Percentiles rank a stretch among this genome's conserved stretches.
phyloP scores from a whole-genome alignment of 2,888 invertebrate species.

The Hirtodrosophila histrioides region DNA sequence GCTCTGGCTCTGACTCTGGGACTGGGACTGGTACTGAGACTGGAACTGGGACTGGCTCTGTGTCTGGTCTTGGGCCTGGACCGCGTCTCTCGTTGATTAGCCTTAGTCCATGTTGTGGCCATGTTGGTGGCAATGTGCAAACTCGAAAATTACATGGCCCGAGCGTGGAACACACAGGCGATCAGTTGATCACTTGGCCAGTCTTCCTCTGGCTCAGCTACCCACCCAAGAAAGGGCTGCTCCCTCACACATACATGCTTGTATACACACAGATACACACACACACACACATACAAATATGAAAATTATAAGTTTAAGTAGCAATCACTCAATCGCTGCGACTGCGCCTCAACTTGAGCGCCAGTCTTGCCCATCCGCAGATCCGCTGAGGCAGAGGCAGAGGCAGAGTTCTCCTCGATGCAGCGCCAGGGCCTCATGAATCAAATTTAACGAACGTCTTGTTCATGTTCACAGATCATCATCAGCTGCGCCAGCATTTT shows the following conservation, averaged over 20 bases:
- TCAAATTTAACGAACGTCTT: slow-evolving; percentile 84
- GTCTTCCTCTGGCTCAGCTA: slow-evolving; percentile 16
- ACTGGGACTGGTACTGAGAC: too few species aligned
- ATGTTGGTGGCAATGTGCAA: slow-evolving; percentile 81
- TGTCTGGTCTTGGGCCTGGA: neutral
- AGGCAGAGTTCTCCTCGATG: too few species aligned
- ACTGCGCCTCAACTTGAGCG: slow-evolving; percentile 61
- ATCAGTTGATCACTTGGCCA: slow-evolving; percentile 19
- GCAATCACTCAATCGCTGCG: slow-evolving; percentile 84
- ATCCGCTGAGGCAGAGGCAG: too few species aligned
- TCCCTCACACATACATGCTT: slow-evolving; percentile 44
- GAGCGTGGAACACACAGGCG: slow-evolving; percentile 40
- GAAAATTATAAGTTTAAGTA: slow-evolving; percentile 84
- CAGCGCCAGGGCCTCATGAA: slow-evolving; percentile 77
- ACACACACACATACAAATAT: slow-evolving; percentile 77
- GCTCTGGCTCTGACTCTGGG: too few species aligned
- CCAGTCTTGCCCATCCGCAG: slow-evolving; percentile 1
- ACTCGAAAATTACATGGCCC: slow-evolving; percentile 79
- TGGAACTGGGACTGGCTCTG: neutral
- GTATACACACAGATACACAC: slow-evolving; percentile 21
- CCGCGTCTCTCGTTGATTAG: slow-evolving; percentile 48
- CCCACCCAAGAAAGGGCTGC: slow-evolving; percentile 65
- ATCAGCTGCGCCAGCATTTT: slow-evolving; percentile 75
- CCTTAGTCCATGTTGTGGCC: slow-evolving; percentile 67
- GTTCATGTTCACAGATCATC: slow-evolving; percentile 82